phyloP scores from a whole-genome alignment of 2,888 invertebrate species.

The Drosophila macrospina region DNA sequence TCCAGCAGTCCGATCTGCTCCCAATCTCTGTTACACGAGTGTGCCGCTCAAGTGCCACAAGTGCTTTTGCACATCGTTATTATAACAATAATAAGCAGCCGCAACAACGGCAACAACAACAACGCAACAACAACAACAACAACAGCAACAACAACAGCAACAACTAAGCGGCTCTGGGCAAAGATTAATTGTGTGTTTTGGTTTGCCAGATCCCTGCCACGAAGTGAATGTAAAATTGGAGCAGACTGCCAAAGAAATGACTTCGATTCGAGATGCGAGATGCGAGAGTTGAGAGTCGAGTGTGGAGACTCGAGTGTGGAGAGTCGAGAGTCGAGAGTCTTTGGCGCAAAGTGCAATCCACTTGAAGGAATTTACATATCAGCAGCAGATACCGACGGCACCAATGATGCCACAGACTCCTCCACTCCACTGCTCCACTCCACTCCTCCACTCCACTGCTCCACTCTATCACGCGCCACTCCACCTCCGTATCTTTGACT shows the following conservation, averaged over 20 bases:
- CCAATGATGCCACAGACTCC: constrained; percentile 23
- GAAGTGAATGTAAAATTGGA: constrained; percentile 66
- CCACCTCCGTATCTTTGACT: constrained; percentile 45
- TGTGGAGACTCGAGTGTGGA: neutral
- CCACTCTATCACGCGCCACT: constrained; percentile 32
- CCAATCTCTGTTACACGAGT: constrained; percentile 52
- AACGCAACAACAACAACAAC: neutral
- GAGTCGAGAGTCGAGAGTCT: constrained; percentile 59
- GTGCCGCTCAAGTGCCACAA: constrained; percentile 78
- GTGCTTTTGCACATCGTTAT: constrained; percentile 85
- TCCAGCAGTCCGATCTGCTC: constrained; percentile 3
- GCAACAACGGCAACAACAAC: constrained; percentile 20
- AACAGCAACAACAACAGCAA: constrained; percentile 11
- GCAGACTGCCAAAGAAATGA: constrained; percentile 59
- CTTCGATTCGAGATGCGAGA: constrained; percentile 41
- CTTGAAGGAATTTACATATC: constrained; percentile 82
- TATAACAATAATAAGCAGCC: constrained; percentile 83
- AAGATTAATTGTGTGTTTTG: constrained; percentile 82
- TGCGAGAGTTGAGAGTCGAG: constrained; percentile 6
- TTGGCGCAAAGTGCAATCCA: constrained; percentile 80
- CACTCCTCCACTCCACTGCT: neutral
- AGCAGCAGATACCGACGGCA: constrained; percentile 73
- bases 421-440: constrained; percentile 14
- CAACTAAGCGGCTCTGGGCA: constrained; percentile 55
- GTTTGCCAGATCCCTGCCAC: constrained; percentile 57